Base-by-base conservation (phyloP, 2,113 vertebrate genomes). In the Oreochromis spilurus region DNA sequence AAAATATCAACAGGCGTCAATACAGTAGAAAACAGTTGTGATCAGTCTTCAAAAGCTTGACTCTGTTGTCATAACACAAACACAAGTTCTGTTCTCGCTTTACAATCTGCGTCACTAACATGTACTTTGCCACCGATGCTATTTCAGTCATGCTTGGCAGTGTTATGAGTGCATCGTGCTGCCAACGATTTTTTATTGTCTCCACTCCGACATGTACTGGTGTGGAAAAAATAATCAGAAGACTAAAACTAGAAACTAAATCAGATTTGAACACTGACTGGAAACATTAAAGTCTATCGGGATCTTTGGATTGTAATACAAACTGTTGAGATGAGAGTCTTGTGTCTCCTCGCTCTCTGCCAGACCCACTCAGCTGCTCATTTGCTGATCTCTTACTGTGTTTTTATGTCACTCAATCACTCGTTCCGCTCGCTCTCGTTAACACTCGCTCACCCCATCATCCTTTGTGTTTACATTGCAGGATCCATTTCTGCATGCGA, bases 141-240 rank as follows among this genome's bases (percentile, higher is more conserved):
- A 87, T 91, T 91, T 88, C 84, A 17, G 91, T 91, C 83, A 8
- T 4, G 60, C 57, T 87, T 88, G 88, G 91, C 90, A 67, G 82
- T 1, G 83, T 75, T 34, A 2, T 2, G 43, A 79, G 79, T 8
- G 45, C 3, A 43, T 40, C 9, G 14, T 11, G 43, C 78, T 87
- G 82, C 89, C 90, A 93, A 19, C 10, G 26, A 52, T 40, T 31
- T 84, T 67, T 81, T 50, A 88, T 87, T 57, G 78, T 92, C 80
- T 83, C 45, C 65, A 4, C 81, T 85, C n/a, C 34, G 17, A 65
- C 83, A 53, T 58, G 4, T 77, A 77, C 72, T 50, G 45, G 45
- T 6, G 83, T 53, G 19, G 78, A 13, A 48, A 85, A 53, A 85
- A 83, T 53, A 81, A 86, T 60, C 72, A 34, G 43, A 29, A 34